A percentile compares a stretch with the other conserved stretches of the same genome.
Evolutionary conservation across 2,113 vertebrate genomes (phyloP).

Genomic region (Sitta europaea): DNA sequence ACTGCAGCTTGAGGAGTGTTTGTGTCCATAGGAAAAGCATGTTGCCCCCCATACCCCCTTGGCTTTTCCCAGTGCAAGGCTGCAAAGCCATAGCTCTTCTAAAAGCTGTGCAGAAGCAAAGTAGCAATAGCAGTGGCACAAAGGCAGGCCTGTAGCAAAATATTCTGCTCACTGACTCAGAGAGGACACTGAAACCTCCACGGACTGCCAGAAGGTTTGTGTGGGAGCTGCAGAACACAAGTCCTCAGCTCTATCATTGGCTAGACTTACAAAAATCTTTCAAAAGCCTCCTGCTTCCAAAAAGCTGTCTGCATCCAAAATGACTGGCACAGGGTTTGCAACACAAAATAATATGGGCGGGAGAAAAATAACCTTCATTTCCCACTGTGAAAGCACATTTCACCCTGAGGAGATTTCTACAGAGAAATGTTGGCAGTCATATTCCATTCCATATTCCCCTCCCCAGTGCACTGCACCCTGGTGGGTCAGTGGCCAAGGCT

Average conservation of each 20-base stretch:
- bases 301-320: neutral
- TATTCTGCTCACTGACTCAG: neutral
- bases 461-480: neutral
- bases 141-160: neutral
- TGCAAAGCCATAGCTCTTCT: neutral
- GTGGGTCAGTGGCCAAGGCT: neutral
- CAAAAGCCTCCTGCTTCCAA: neutral
- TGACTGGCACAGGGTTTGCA: neutral
- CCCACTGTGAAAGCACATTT: neutral
- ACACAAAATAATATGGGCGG: neutral
- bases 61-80: neutral
- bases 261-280: neutral
- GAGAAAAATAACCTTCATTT: neutral
- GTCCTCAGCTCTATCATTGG: neutral
- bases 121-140: neutral
- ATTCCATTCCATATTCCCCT: neutral
- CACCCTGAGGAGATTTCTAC: neutral
- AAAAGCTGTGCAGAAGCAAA: neutral
- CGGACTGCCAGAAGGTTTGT: neutral
- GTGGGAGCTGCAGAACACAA: neutral
- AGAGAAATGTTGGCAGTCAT: neutral
- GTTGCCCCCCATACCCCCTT: neutral
- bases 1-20: neutral
- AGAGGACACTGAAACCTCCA: neutral
- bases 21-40: neutral